A percentile compares a stretch with the other conserved stretches of the same genome.
phyloP scores from a whole-genome alignment of 2,113 vertebrate genomes.

The Trichomycterus rosablanca region DNA sequence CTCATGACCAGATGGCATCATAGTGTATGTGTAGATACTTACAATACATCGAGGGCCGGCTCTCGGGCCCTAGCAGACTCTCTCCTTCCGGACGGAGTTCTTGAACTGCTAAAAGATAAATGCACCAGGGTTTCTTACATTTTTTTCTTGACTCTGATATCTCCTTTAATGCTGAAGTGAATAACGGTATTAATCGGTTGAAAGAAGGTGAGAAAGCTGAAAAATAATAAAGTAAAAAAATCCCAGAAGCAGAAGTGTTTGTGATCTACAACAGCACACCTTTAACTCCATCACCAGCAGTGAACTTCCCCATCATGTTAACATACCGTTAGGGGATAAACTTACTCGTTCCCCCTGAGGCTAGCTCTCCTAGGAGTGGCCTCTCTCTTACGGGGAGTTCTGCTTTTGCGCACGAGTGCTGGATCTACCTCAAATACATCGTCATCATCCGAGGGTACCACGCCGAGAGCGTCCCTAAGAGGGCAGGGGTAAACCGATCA shows the following conservation, averaged over 20 bases:
- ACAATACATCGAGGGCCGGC: constrained; percentile 55
- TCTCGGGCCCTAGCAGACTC: constrained; percentile 43
- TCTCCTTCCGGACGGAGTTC: constrained; percentile 46
- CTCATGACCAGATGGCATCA: too few relatives aligned
- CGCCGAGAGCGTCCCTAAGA: constrained; percentile 37
- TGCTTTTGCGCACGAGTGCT: not conserved
- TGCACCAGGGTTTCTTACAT: not conserved
- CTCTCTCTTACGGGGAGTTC: constrained; percentile 40
- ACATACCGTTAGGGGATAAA: constrained; percentile 17
- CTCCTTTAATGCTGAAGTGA: not conserved
- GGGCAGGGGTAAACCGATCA: too few relatives aligned
- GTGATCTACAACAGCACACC: not conserved
- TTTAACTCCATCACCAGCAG: not conserved
- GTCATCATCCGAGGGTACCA: constrained; percentile 25
- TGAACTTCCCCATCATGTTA: not conserved
- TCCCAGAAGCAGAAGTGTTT: not conserved
- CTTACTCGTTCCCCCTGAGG: constrained; percentile 53
- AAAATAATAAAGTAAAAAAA: not conserved
- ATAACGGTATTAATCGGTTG: not conserved
- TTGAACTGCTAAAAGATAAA: constrained; percentile 35
- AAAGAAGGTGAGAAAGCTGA: not conserved
- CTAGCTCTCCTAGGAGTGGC: constrained; percentile 47
- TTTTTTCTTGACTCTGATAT: too few relatives aligned
- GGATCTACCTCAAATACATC: constrained; percentile 29
- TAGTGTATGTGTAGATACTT: constrained; percentile 44